Conservation (phyloP, 2,888 invertebrate species). For the Steinernema scapterisci region DNA sequence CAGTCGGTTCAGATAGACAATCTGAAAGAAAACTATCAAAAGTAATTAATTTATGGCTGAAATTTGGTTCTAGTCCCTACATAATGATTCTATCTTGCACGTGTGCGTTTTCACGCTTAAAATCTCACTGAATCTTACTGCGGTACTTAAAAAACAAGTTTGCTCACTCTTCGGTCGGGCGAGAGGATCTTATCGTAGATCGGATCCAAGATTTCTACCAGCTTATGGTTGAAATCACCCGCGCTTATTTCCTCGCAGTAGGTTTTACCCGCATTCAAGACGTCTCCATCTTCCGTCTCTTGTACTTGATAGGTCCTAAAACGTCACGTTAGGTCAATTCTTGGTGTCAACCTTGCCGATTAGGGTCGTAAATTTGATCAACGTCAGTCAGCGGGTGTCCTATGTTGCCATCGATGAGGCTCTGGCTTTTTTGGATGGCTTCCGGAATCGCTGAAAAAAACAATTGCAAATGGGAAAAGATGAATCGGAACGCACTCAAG, state of each 20-base stretch:
- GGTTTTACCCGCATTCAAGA: conserved; percentile 11
- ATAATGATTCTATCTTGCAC: no score
- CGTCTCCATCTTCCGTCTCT: not conserved
- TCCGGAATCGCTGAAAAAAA: not conserved
- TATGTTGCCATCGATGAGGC: not conserved
- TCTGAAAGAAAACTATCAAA: not conserved
- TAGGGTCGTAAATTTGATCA: conserved; percentile 7
- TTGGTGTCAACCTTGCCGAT: not conserved
- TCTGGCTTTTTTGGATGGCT: not conserved
- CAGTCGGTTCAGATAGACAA: conserved; percentile 60
- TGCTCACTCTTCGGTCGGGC: conserved; percentile 67
- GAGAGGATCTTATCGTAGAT: conserved; percentile 68
- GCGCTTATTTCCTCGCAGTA: conserved; percentile 37
- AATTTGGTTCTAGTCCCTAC: not conserved
- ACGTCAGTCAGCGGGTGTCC: not conserved
- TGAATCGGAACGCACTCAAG: not conserved
- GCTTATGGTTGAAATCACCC: conserved; percentile 67
- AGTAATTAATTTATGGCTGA: no score
- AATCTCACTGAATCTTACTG: no score
- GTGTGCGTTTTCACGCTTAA: no score
- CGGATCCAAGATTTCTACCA: conserved; percentile 68
- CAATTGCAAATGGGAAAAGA: not conserved
- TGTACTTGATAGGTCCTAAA: conserved; percentile 19
- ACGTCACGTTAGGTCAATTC: not conserved
- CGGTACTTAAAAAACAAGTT: no score